Base-by-base conservation (phyloP, 2,888 invertebrate species). In the Amblyjoppa proteus region DNA sequence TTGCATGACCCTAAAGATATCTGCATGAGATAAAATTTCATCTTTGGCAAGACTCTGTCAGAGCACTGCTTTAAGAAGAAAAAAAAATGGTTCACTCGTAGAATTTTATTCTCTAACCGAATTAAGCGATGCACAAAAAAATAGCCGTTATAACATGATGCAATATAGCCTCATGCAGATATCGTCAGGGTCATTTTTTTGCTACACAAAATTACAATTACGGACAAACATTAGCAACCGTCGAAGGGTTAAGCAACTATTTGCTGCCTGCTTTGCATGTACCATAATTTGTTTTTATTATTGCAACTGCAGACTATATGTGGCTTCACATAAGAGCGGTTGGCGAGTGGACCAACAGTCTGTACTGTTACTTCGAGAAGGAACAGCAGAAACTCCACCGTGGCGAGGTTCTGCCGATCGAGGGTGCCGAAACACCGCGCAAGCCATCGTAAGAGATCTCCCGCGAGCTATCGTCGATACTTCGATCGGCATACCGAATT, bases 271-370 rank as follows among this genome's bases (percentile, higher is more conserved):
- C 13, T 45, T 45, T 16, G 16, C n/a, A 70, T 20, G 20, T 20
- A 20, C 20, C 20, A 20, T 20, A 20, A 20, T 20, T 20, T 20
- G 20, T 20, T 20, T 20, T 20, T 20, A 20, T 20, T 20, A 20
- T 66, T 75, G 34, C 25, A 20, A 75, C 41, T 91, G 11, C 92
- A 97, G 98, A 97, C 91, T 97, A 97, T 91, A 96, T 99, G 94
- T 98, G 98, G 98, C 95, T 99, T 0, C 99, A 99, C 93, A 97
- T 99, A 85, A 96, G 99, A 87, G 98, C 97, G 0, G 98, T 98
- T 3, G 99, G 99, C 1, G 97, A 98, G 94, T 99, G 99, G 99
- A 99, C 98, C 0, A 98, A 98, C 93, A 95, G 97, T 0, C 95
- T 99, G 0, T 97, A 98, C 92, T 95, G 96, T 1, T 98, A 98